A percentile compares a stretch with the other conserved stretches of the same genome.
Conservation (phyloP, 2,797 vertebrate species). For the Capromys pilorides region DNA sequence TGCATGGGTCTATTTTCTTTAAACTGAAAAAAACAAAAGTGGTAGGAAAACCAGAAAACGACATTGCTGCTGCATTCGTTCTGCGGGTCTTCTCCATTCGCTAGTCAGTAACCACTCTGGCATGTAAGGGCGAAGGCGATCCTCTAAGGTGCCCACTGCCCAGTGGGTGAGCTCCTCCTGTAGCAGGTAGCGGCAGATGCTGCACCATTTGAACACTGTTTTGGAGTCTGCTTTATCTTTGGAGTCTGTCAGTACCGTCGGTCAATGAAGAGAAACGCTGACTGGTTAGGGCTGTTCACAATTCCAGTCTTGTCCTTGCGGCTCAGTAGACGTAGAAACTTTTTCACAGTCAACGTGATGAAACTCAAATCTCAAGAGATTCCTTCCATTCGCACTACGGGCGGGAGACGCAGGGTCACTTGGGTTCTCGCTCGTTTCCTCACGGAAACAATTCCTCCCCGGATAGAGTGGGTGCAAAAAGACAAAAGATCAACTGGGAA, state of each 20-base stretch:
- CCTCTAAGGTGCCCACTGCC: too few species aligned
- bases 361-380: conserved; percentile 92
- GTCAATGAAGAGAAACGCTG: conserved; percentile 99
- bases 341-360: conserved; percentile 99
- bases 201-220: too few species aligned
- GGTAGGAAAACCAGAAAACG: too few species aligned
- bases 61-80: too few species aligned
- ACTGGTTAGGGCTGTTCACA: conserved; percentile 99
- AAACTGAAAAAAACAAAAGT: too few species aligned
- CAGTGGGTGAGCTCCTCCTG: too few species aligned
- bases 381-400: conserved; percentile 73
- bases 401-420: conserved; percentile 75
- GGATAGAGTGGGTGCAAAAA: conserved; percentile 59
- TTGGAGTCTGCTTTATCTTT: too few species aligned
- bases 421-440: conserved; percentile 77
- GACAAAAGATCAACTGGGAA: conserved; percentile 2
- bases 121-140: too few species aligned
- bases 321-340: conserved; percentile 98
- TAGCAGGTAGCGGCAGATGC: too few species aligned
- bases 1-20: too few species aligned
- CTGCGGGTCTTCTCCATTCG: too few species aligned
- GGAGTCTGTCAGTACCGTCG: conserved; percentile 96
- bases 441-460: conserved; percentile 73
- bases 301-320: conserved; percentile 99
- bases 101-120: too few species aligned